Evolutionary conservation across 2,113 vertebrate genomes (phyloP).

Genomic region (Coreoperca whiteheadi): DNA sequence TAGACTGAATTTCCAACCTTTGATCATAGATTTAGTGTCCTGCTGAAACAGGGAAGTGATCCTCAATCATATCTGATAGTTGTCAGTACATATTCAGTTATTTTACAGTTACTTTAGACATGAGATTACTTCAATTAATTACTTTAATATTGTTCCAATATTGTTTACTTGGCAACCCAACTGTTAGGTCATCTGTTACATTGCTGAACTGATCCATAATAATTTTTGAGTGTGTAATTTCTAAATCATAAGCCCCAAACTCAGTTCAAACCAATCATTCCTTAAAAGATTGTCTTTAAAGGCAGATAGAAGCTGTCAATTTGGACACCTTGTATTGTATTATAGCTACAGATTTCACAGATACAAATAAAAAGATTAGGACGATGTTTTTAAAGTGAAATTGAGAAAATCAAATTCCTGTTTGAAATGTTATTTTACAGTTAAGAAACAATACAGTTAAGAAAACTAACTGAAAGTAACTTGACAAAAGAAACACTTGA

Average conservation of each 20-base stretch:
- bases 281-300: background rate
- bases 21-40: background rate
- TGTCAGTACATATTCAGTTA: background rate
- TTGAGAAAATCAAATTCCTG: background rate
- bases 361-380: background rate
- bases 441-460: no score
- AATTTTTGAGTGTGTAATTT: background rate
- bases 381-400: background rate
- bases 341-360: background rate
- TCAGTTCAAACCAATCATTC: background rate
- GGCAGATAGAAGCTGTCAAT: background rate
- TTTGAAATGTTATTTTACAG: no score
- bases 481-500: background rate
- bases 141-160: background rate
- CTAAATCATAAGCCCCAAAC: background rate
- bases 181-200: background rate
- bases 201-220: background rate
- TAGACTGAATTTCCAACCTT: background rate
- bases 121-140: background rate
- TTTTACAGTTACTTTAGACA: background rate
- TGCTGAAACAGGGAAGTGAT: background rate
- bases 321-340: background rate
- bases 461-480: background rate
- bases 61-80: background rate
- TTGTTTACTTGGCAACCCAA: background rate